Evolutionary conservation across 2,797 vertebrate species (phyloP).

Genomic region (Mastacembelus armatus): DNA sequence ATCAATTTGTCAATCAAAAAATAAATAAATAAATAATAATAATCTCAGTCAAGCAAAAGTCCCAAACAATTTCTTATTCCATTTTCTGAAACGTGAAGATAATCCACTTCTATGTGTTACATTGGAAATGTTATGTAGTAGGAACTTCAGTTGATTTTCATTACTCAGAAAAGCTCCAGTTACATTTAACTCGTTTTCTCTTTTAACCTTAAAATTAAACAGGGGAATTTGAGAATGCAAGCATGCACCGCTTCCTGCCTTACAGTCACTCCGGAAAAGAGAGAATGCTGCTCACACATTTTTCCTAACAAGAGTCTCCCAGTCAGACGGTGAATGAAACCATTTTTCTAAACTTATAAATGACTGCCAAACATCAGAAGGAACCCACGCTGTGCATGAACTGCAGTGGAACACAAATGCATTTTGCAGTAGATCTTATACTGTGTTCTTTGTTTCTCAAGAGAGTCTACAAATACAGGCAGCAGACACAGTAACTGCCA

Average conservation of each 20-base stretch:
- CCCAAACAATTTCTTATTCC: not conserved
- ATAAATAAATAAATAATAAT: too few species aligned
- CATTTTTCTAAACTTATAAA: not conserved
- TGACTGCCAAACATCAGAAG: not conserved
- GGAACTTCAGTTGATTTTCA: too few species aligned
- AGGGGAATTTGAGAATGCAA: not conserved
- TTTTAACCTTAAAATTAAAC: not conserved
- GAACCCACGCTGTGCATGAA: not conserved
- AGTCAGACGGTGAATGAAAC: not conserved
- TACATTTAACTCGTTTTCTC: not conserved
- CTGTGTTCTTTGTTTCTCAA: not conserved
- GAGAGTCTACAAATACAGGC: not conserved
- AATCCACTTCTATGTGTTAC: not conserved
- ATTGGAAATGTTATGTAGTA: too few species aligned
- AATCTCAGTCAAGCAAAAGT: not conserved
- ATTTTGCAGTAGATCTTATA: not conserved
- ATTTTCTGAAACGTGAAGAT: not conserved
- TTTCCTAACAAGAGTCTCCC: not conserved
- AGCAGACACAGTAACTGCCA: conserved; percentile 29
- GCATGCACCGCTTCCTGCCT: not conserved
- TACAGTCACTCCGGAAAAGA: not conserved
- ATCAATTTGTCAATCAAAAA: not conserved
- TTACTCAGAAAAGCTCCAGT: too few species aligned
- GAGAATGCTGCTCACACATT: not conserved
- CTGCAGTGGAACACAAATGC: not conserved